Conservation (phyloP, 1,140 invertebrate species). For the Mya arenaria region DNA sequence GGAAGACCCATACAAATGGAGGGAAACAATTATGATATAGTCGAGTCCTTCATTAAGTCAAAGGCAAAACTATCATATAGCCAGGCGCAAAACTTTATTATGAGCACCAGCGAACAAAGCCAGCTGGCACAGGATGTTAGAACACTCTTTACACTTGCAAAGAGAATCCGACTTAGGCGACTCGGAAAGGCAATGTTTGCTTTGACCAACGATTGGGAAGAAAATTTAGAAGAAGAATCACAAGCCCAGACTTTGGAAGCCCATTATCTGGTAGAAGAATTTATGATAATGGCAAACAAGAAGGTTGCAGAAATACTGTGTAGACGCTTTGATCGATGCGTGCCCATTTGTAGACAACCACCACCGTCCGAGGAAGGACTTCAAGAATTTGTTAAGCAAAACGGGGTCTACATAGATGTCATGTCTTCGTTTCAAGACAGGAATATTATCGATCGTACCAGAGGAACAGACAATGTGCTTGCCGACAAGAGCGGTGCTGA, state of each 20-base stretch:
- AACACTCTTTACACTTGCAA: slow-evolving; percentile 61
- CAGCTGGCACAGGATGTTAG: slow-evolving; percentile 47
- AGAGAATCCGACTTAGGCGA: slow-evolving; percentile 58
- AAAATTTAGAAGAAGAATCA: slow-evolving; percentile 48
- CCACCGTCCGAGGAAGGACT: slow-evolving; percentile 58
- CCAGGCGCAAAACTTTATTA: slow-evolving; percentile 68
- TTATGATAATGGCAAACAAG: slow-evolving; percentile 68
- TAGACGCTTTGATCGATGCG: slow-evolving; percentile 38
- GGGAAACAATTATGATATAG: slow-evolving; percentile 14
- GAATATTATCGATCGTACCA: neutral
- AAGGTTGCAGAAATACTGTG: slow-evolving; percentile 59
- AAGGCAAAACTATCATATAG: slow-evolving; percentile 64
- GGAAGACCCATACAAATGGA: slow-evolving; percentile 45
- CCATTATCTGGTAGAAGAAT: slow-evolving; percentile 73
- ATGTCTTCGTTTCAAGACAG: slow-evolving; percentile 53
- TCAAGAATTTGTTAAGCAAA: slow-evolving; percentile 55
- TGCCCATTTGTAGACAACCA: slow-evolving; percentile 62
- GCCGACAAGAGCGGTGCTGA: neutral
- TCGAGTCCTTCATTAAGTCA: slow-evolving; percentile 63
- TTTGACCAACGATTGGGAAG: slow-evolving; percentile 59
- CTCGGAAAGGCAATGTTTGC: slow-evolving; percentile 60
- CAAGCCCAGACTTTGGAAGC: slow-evolving; percentile 67
- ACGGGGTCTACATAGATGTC: slow-evolving; percentile 47
- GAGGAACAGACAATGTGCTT: neutral
- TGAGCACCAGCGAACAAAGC: neutral